Evolutionary conservation across 2,797 vertebrate genomes (phyloP).

Genomic region (Tokudaia tokunoshimensis): DNA sequence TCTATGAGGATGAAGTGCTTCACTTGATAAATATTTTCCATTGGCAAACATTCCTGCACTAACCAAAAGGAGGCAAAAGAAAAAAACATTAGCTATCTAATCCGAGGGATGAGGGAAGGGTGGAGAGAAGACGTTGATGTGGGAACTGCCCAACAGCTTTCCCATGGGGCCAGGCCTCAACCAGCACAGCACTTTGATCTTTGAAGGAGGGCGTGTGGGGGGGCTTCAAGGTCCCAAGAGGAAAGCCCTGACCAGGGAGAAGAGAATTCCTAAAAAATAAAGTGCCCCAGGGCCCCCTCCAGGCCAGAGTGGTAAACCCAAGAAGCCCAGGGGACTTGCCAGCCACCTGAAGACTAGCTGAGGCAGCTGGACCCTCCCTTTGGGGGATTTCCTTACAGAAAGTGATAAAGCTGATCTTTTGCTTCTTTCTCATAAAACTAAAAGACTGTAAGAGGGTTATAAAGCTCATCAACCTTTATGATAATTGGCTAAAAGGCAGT

Average conservation of each 20-base stretch:
- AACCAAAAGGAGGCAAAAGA: not conserved
- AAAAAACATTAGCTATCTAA: not conserved
- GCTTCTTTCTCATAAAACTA: not conserved
- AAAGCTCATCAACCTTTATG: slow-evolving; percentile 22
- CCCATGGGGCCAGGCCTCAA: not conserved
- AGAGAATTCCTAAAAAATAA: not conserved
- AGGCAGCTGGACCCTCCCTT: not conserved
- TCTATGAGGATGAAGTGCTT: not conserved
- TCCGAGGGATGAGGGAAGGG: not conserved
- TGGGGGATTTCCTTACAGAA: not conserved
- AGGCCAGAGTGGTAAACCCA: not conserved
- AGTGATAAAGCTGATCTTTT: not conserved
- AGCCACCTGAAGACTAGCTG: not conserved
- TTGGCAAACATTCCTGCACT: slow-evolving; percentile 11
- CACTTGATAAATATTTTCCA: not conserved
- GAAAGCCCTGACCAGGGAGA: not conserved
- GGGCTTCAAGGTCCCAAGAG: not conserved
- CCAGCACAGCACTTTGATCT: not conserved
- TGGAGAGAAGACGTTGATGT: not conserved
- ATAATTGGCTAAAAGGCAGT: not conserved
- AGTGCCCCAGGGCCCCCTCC: fast-evolving
- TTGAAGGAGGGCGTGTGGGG: not conserved
- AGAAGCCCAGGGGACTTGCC: not conserved
- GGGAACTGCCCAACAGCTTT: fast-evolving
- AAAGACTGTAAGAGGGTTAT: not conserved